Percentiles rank a stretch among this genome's conserved stretches.
phyloP scores from a whole-genome alignment of 2,888 invertebrate species.

The Eurytoma adleriae region DNA sequence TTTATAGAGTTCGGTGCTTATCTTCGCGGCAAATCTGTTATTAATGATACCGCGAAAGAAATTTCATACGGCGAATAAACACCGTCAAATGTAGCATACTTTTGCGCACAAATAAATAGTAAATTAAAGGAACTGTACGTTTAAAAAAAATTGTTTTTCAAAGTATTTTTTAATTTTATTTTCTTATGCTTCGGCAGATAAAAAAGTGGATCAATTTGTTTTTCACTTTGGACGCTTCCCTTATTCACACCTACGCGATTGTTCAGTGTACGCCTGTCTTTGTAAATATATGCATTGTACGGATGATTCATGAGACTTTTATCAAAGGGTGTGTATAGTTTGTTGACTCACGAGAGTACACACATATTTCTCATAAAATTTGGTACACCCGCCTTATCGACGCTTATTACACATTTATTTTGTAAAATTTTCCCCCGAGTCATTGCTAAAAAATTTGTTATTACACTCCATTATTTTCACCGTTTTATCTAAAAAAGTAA shows the following conservation, averaged over 20 bases:
- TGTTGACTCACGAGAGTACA: conserved; percentile 24
- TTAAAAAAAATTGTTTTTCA: no score
- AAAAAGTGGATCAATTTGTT: no score
- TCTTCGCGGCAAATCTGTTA: background rate
- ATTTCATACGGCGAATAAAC: no score
- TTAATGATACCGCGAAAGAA: no score
- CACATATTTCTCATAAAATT: background rate
- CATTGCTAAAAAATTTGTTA: background rate
- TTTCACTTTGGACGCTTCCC: no score
- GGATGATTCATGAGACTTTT: background rate
- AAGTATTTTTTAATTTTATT: no score
- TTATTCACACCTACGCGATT: background rate
- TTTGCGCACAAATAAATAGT: no score
- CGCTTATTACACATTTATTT: background rate
- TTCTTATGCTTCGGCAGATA: no score
- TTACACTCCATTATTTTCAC: no score
- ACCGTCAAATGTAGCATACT: no score
- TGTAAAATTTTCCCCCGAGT: background rate
- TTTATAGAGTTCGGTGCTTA: background rate
- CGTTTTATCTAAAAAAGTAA: no score
- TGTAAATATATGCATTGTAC: background rate
- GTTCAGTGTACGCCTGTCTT: background rate
- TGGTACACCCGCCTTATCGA: background rate
- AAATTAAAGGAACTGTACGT: no score
- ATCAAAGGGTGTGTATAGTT: conserved; percentile 27